Evolutionary conservation across 1,140 invertebrate species (phyloP).

Genomic region (Teleopsis dalmanni): DNA sequence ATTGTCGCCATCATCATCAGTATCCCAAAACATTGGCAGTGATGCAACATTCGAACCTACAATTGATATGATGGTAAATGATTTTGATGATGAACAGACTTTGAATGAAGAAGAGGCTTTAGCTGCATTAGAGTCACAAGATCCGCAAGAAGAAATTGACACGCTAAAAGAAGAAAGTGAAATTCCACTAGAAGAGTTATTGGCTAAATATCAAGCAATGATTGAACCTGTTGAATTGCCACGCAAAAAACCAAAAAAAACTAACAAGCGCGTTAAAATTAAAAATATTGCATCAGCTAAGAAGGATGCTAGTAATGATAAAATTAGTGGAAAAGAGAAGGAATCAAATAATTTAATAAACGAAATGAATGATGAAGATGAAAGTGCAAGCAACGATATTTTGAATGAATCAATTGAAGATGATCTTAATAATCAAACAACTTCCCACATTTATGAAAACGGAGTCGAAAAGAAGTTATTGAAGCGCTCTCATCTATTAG

Average conservation of each 20-base stretch:
- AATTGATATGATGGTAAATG: conserved; percentile 89
- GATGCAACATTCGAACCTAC: conserved; percentile 55
- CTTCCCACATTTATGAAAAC: background rate
- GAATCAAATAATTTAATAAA: conserved; percentile 10
- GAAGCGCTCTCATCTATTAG: conserved; percentile 35
- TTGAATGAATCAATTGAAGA: background rate
- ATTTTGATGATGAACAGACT: conserved; percentile 93
- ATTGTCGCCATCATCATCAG: conserved; percentile 2
- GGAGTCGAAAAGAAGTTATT: conserved; percentile 27
- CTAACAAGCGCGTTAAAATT: background rate
- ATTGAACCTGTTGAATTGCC: background rate
- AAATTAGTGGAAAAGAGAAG: background rate
- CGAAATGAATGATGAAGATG: conserved; percentile 8
- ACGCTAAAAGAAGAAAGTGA: conserved; percentile 79
- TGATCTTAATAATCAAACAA: background rate
- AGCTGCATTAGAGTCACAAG: conserved; percentile 69
- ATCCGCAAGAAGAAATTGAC: conserved; percentile 78
- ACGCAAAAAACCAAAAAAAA: conserved; percentile 6
- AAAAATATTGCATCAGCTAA: background rate
- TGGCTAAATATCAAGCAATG: conserved; percentile 51
- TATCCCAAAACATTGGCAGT: background rate
- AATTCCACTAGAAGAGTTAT: conserved; percentile 88
- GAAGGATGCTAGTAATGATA: background rate
- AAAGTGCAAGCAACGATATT: conserved; percentile 16
- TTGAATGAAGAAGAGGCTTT: conserved; percentile 93